phyloP scores from a whole-genome alignment of 2,113 vertebrate genomes.

The Oplegnathus fasciatus region DNA sequence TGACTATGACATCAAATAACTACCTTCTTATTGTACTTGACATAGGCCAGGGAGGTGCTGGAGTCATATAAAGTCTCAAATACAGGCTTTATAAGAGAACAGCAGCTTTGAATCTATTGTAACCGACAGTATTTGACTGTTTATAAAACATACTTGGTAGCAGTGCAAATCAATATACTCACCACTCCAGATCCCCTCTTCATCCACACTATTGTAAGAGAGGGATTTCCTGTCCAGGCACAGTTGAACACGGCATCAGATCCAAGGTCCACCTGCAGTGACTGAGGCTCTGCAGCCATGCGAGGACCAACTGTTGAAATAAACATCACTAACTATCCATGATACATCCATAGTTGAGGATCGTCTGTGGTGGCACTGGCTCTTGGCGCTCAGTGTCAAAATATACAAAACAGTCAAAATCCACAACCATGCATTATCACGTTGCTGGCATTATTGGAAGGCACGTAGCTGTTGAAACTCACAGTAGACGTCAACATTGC shows the following conservation, averaged over 20 bases:
- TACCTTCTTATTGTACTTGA: background rate
- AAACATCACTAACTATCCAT: conserved; percentile 16
- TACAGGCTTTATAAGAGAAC: background rate
- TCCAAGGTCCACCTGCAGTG: conserved; percentile 94
- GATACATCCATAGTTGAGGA: conserved; percentile 28
- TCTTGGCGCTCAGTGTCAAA: conserved; percentile 26
- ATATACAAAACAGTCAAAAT: conserved; percentile 17
- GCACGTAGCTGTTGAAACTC: conserved; percentile 74
- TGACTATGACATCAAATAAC: conserved; percentile 3
- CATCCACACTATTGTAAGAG: conserved; percentile 99
- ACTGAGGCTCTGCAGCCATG: conserved; percentile 95
- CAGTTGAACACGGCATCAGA: conserved; percentile 96
- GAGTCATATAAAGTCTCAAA: background rate
- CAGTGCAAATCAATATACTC: conserved; percentile 66
- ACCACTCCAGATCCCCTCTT: conserved; percentile 98
- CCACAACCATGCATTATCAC: conserved; percentile 13
- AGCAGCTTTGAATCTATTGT: background rate
- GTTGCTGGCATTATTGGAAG: conserved; percentile 3
- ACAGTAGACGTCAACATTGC: conserved; percentile 98
- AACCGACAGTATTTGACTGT: background rate
- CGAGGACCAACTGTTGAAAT: conserved; percentile 91
- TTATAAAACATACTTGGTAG: background rate
- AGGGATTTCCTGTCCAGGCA: conserved; percentile 97
- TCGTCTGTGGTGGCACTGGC: background rate
- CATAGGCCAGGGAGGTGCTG: background rate